These are phyloP conservation scores for Lasioglossum pauxillum DNA, from an alignment of 2,888 invertebrate genomes.

Conservation along the genomic window DNA sequence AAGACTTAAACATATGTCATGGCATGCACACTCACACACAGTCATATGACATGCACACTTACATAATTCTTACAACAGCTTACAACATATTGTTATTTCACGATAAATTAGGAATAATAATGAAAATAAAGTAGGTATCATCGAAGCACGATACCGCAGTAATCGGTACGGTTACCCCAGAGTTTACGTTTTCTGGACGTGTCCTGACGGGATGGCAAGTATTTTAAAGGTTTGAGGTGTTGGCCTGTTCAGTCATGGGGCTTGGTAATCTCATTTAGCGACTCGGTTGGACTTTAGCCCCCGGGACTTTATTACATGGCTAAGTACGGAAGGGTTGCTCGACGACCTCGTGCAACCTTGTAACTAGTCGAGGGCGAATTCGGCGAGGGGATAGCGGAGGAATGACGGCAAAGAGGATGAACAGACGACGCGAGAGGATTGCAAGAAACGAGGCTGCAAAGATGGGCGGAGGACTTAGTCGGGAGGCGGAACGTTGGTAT, in stretches of 20 bases:
- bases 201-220: not conserved
- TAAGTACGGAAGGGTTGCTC: not conserved
- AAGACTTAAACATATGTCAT: no score
- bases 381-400: not conserved
- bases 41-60: no score
- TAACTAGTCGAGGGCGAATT: not conserved
- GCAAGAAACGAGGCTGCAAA: not conserved
- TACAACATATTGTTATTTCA: no score
- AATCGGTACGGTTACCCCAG: no score
- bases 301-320: not conserved
- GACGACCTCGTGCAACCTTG: not conserved
- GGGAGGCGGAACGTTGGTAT: not conserved
- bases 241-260: not conserved
- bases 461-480: not conserved
- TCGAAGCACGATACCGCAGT: no score
- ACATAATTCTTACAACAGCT: no score
- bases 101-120: no score
- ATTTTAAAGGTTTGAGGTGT: not conserved
- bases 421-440: constrained; percentile 9
- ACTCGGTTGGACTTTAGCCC: not conserved
- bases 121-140: no score
- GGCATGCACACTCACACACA: no score
- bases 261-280: not conserved
- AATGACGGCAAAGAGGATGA: not conserved
- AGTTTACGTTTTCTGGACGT: no score